These are phyloP conservation scores for Odontamblyopus rebecca DNA, from an alignment of 2,797 vertebrate species.

Conservation along the genomic window DNA sequence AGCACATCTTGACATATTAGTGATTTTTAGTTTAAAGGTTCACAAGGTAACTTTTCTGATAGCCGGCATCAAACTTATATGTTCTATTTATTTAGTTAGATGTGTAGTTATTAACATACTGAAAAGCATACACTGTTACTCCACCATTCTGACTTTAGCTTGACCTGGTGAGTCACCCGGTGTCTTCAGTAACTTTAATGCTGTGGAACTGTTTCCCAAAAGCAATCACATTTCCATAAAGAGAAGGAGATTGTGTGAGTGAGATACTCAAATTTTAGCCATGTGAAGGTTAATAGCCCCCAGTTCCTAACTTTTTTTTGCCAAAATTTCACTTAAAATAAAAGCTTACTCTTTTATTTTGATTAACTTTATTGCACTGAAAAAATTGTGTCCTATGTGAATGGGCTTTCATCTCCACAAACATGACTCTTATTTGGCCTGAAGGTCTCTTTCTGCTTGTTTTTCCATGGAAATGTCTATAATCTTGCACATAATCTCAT, in stretches of 20 bases:
- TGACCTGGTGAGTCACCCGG: not conserved
- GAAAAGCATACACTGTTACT: not conserved
- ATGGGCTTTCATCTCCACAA: too few relatives aligned
- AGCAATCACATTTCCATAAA: not conserved
- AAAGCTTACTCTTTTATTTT: too few relatives aligned
- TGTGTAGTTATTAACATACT: not conserved
- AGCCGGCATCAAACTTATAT: not conserved
- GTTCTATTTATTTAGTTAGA: not conserved
- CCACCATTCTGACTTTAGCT: not conserved
- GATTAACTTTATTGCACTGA: too few relatives aligned
- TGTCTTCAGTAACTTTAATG: not conserved
- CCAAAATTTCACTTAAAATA: too few relatives aligned
- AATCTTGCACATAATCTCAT: too few relatives aligned
- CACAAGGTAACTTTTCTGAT: not conserved
- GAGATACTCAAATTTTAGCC: not conserved
- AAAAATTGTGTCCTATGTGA: too few relatives aligned
- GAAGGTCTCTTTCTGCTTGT: too few relatives aligned
- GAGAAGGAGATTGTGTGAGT: not conserved
- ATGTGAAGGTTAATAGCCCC: not conserved
- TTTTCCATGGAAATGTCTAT: too few relatives aligned
- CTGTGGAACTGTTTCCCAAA: not conserved
- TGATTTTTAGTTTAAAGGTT: not conserved
- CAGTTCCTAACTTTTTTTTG: too few relatives aligned
- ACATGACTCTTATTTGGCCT: too few relatives aligned
- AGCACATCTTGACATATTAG: not conserved